Evolutionary conservation across 92 coral and sea anemone genomes (phyloP).

Genomic region (Palythoa caribaeorum): DNA sequence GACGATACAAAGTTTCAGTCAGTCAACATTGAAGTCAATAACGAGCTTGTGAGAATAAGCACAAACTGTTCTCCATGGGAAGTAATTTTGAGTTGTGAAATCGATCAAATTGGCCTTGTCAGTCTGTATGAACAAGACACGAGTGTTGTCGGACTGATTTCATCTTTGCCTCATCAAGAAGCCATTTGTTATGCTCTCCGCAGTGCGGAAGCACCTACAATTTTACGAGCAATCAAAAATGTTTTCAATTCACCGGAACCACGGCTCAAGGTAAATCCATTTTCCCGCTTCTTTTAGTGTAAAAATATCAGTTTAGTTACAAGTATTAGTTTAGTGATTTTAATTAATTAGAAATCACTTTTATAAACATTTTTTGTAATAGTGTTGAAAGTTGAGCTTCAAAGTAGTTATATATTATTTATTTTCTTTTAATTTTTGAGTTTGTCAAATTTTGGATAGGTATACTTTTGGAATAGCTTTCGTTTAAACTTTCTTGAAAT

Average conservation of each 20-base stretch:
- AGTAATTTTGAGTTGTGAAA: conserved; percentile 78
- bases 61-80: conserved; percentile 95
- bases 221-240: conserved; percentile 72
- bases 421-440: no score
- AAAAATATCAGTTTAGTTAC: background rate
- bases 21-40: conserved; percentile 87
- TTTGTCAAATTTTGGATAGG: no score
- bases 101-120: conserved; percentile 85
- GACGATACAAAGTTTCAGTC: conserved; percentile 70
- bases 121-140: conserved; percentile 77
- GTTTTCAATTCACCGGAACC: conserved; percentile 82
- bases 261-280: conserved; percentile 66
- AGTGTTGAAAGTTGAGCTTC: no score
- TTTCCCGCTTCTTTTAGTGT: background rate
- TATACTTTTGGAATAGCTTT: no score
- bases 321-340: background rate
- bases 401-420: no score
- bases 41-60: conserved; percentile 86
- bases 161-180: conserved; percentile 76
- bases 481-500: no score
- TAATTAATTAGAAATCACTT: background rate
- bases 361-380: no score
- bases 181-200: conserved; percentile 81
- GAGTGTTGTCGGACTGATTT: conserved; percentile 76
- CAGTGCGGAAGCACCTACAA: conserved; percentile 78